A percentile compares a stretch with the other conserved stretches of the same genome.
These are phyloP conservation scores for Chaetodon trifasciatus DNA, from an alignment of 2,797 vertebrate genomes.

Conservation along the genomic window DNA sequence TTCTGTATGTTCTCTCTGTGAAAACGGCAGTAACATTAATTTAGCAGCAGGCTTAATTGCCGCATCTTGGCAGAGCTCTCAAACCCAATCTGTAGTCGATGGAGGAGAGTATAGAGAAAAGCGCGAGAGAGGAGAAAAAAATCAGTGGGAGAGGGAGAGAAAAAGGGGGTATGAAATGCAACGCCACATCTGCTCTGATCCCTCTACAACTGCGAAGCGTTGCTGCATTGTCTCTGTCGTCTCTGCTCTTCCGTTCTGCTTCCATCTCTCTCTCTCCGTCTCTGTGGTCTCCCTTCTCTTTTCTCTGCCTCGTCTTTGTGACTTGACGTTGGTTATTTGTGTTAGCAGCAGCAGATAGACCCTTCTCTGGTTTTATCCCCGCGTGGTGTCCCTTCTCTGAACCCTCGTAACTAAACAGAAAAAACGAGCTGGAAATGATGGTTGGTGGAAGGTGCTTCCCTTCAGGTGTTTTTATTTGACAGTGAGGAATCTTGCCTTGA, in stretches of 20 bases:
- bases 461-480: conserved; percentile 71
- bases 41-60: conserved; percentile 83
- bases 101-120: conserved; percentile 63
- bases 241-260: conserved; percentile 42
- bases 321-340: conserved; percentile 74
- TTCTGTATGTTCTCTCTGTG: conserved; percentile 54
- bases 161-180: conserved; percentile 62
- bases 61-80: conserved; percentile 75
- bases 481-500: conserved; percentile 59
- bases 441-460: conserved; percentile 67
- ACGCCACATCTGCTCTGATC: conserved; percentile 75
- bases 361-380: conserved; percentile 64
- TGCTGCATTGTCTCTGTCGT: conserved; percentile 57
- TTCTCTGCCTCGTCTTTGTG: conserved; percentile 52
- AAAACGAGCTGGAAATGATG: conserved; percentile 68
- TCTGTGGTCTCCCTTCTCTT: conserved; percentile 46
- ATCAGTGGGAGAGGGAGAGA: conserved; percentile 33
- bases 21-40: conserved; percentile 67
- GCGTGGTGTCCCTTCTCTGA: conserved; percentile 81
- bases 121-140: conserved; percentile 33
- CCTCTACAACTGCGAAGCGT: conserved; percentile 57
- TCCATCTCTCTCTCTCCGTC: conserved; percentile 42
- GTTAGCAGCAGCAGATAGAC: conserved; percentile 66
- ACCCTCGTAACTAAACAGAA: conserved; percentile 75
- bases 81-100: conserved; percentile 73